Base-by-base conservation (phyloP, 2,888 invertebrate species). In the Gymnoscelis rufifasciata region DNA sequence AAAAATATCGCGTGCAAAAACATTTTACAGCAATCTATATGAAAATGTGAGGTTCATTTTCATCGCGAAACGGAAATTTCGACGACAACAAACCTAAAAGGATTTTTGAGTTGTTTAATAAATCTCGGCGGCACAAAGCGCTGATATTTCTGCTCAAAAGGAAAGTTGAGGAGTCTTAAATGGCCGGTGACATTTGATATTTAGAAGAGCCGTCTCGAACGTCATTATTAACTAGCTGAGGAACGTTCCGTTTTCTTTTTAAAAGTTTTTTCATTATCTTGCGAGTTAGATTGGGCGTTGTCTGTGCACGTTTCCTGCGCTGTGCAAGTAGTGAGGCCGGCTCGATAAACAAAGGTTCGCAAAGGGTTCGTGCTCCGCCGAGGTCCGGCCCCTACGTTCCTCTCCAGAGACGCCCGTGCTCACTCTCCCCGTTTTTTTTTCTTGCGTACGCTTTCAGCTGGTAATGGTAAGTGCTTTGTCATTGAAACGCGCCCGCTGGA, bases 331-430 rank as follows among this genome's bases (percentile, higher is more conserved):
- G 65, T 64, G 66, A 60, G 64, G 63, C 56, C 67, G 51, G 51
- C 65, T 62, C 68, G 62, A 71, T 74, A 81, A 80, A 84, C 83
- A 83, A 83, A 81, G 71, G 74, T 71, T 69, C 51, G 68, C 74
- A 78, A 83, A 82, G 82, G 83, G 82, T 79, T 78, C 69, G 64
- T 83, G n/a, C n/a, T 83, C 83, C 80, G 70, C 70, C 78, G 77
- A 56, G 72, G 71, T 66, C 83, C 84, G 81, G 71, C 55, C 51
- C 54, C 54, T 58, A 51, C 52, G 45, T 5, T 54, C 52, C 57
- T 57, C 57, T 64, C 63, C 56, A 51, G 57, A 61, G 66, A 59
- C 54, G 57, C 65, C 47, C 40, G 52, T 52, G 30, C 43, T 41
- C 41, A 24, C 14, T 26, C 40, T 43, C 37, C 15, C 39, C 45